These are phyloP conservation scores for Chelonus insularis DNA, from an alignment of 1,140 invertebrate species.

Conservation along the genomic window DNA sequence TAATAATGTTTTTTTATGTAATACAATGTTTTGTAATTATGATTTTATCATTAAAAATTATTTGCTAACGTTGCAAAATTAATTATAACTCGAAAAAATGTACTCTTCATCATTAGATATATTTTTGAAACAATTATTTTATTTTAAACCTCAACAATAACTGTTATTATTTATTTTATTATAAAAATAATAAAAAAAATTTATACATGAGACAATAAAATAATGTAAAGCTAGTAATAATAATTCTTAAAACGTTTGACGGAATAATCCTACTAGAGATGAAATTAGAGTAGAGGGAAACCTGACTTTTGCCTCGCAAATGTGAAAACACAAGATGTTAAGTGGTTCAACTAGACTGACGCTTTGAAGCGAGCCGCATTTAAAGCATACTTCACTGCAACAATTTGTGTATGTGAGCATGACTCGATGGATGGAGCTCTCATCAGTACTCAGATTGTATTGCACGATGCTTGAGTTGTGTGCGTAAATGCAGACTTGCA, in stretches of 20 bases:
- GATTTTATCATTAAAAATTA: no score
- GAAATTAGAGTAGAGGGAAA: slow-evolving; percentile 1
- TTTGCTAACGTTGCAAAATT: no score
- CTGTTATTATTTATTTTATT: no score
- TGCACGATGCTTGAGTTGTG: background rate
- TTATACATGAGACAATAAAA: background rate
- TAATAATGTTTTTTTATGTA: no score
- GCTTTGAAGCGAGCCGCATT: slow-evolving; percentile 50
- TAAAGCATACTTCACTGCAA: slow-evolving; percentile 16
- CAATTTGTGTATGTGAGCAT: slow-evolving; percentile 22
- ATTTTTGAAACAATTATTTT: no score
- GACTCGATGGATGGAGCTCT: no score
- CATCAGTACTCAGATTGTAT: no score
- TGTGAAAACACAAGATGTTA: slow-evolving; percentile 53
- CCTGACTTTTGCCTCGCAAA: slow-evolving; percentile 51
- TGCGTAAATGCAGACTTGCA: slow-evolving; percentile 14
- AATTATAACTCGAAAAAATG: no score
- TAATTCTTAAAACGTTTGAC: background rate
- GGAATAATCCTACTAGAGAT: background rate
- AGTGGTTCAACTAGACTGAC: slow-evolving; percentile 52
- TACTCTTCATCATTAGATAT: no score
- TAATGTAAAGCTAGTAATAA: background rate
- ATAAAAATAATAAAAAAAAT: no score
- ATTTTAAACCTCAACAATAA: no score
- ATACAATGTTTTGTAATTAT: no score